phyloP scores from a whole-genome alignment of 2,797 vertebrate genomes.

The Tympanoctomys barrerae region DNA sequence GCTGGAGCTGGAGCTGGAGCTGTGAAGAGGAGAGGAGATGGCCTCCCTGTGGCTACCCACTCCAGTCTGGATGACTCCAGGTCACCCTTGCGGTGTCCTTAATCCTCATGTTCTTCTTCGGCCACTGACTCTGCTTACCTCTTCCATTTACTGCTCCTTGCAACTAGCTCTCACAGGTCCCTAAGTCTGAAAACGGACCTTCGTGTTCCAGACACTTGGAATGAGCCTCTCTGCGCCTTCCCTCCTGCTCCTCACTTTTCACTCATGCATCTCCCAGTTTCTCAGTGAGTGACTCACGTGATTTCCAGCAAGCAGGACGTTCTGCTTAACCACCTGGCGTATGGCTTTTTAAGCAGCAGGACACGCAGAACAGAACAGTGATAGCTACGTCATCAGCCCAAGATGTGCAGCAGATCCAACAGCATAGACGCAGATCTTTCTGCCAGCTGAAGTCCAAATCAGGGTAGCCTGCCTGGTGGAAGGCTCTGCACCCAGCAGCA shows the following conservation, averaged over 20 bases:
- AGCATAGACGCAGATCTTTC: not conserved
- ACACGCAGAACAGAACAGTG: not conserved
- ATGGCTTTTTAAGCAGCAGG: too few relatives aligned
- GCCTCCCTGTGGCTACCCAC: fast-evolving
- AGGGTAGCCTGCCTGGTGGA: not conserved
- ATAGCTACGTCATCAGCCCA: not conserved
- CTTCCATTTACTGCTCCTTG: not conserved
- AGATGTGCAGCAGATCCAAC: not conserved
- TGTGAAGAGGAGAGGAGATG: not conserved
- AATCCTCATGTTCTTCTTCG: not conserved
- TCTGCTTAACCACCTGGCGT: not conserved
- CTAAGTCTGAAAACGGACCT: not conserved
- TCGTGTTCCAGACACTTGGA: fast-evolving
- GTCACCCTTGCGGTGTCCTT: fast-evolving
- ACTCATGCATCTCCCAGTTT: not conserved
- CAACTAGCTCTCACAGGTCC: not conserved
- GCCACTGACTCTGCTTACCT: not conserved
- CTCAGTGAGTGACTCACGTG: not conserved
- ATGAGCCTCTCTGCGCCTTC: not conserved
- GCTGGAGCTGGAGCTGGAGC: fast-evolving
- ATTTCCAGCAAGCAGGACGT: not conserved
- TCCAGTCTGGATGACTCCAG: not conserved
- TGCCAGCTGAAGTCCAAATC: not conserved
- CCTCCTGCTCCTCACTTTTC: not conserved
- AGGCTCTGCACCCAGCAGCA: not conserved